A percentile compares a stretch with the other conserved stretches of the same genome.
phyloP scores from a whole-genome alignment of 92 coral and sea anemone genomes.

The Epizoanthus ramosus region DNA sequence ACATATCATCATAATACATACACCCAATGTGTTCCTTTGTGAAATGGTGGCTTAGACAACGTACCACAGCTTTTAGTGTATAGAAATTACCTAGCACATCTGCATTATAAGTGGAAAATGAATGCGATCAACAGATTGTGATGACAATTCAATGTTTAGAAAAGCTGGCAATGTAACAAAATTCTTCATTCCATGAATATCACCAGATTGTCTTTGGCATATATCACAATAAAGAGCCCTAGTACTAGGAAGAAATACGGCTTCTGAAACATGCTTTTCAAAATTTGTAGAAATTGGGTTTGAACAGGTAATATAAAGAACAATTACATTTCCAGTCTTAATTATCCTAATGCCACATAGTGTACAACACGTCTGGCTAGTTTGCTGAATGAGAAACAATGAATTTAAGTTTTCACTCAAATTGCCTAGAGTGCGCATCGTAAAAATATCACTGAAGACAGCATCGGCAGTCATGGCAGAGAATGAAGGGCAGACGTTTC shows the following conservation, averaged over 20 bases:
- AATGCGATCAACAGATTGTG: slow-evolving; percentile 37
- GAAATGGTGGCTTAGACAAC: slow-evolving; percentile 44
- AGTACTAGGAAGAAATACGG: slow-evolving; percentile 45
- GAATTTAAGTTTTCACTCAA: slow-evolving; percentile 45
- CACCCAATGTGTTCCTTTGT: slow-evolving; percentile 39
- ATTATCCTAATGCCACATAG: slow-evolving; percentile 42
- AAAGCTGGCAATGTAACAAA: slow-evolving; percentile 48
- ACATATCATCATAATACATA: slow-evolving; percentile 53
- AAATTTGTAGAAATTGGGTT: slow-evolving; percentile 3
- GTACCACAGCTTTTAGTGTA: slow-evolving; percentile 49
- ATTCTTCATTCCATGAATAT: slow-evolving; percentile 43
- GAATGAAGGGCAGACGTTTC: no score
- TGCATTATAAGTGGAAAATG: slow-evolving; percentile 26
- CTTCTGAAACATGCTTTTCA: slow-evolving; percentile 54
- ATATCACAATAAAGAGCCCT: slow-evolving; percentile 45
- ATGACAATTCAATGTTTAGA: slow-evolving; percentile 42
- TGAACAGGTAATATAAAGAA: slow-evolving; percentile 44
- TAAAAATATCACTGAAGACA: slow-evolving; percentile 28
- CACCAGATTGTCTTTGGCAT: slow-evolving; percentile 53
- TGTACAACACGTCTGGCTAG: slow-evolving; percentile 42
- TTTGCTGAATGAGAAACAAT: slow-evolving; percentile 49
- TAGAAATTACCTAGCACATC: slow-evolving; percentile 45
- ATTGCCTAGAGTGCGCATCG: slow-evolving; percentile 20
- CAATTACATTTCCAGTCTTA: slow-evolving; percentile 34
- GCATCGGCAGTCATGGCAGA: slow-evolving; percentile 3